Percentiles rank a stretch among this genome's conserved stretches.
phyloP scores from a whole-genome alignment of 2,797 vertebrate species.

The Percopsis omiscomaycus region DNA sequence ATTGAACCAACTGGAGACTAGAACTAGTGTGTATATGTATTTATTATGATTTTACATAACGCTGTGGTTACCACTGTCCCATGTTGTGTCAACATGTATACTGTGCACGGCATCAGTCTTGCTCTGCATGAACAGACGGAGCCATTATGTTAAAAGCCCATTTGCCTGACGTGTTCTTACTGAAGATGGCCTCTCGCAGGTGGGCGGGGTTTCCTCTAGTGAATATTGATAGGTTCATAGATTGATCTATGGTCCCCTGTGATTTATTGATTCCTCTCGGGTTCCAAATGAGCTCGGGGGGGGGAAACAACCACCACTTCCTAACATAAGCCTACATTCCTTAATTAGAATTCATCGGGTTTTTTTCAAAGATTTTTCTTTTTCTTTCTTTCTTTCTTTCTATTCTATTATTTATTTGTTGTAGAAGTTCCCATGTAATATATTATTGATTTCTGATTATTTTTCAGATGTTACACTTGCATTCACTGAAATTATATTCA shows the following conservation, averaged over 20 bases:
- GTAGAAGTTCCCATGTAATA: no score
- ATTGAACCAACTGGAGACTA: constrained; percentile 29
- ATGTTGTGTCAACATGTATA: no score
- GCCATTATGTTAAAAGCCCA: constrained; percentile 72
- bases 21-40: constrained; percentile 15
- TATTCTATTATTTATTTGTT: not conserved
- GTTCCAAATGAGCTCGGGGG: constrained; percentile 67
- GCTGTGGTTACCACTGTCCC: no score
- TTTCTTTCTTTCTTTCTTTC: constrained; percentile 21
- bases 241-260: constrained; percentile 67
- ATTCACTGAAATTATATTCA: no score
- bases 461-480: no score
- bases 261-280: constrained; percentile 63
- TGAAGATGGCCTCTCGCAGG: constrained; percentile 54
- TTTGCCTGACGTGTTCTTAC: constrained; percentile 60
- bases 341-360: constrained; percentile 58
- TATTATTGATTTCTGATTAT: no score
- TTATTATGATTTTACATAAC: no score
- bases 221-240: constrained; percentile 68
- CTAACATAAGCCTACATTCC: constrained; percentile 19
- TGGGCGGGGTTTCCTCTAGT: constrained; percentile 37
- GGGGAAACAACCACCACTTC: constrained; percentile 47
- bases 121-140: constrained; percentile 59
- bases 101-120: constrained; percentile 58
- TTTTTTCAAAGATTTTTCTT: constrained; percentile 29